A percentile compares a stretch with the other conserved stretches of the same genome.
Evolutionary conservation across 2,797 vertebrate genomes (phyloP).

Genomic region (Jordanella pulchra): DNA sequence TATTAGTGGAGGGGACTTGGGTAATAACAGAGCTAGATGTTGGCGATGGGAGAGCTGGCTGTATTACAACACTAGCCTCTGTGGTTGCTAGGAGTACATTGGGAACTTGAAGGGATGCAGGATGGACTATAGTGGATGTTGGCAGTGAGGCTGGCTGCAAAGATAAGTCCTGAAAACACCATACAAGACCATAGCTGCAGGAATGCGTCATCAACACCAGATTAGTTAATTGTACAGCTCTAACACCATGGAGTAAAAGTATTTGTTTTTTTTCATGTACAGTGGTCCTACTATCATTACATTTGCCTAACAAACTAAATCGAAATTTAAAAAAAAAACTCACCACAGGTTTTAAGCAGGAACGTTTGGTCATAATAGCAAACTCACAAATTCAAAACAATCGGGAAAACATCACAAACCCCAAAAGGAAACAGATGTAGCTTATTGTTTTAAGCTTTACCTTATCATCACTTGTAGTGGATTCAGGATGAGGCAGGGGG

Average conservation of each 20-base stretch:
- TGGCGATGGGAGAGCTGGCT: slow-evolving; percentile 97
- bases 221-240: slow-evolving; percentile 18
- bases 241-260: slow-evolving; percentile 14
- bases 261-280: slow-evolving; percentile 25
- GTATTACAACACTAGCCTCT: slow-evolving; percentile 98
- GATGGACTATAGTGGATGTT: slow-evolving; percentile 96
- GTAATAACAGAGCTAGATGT: slow-evolving; percentile 99
- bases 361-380: slow-evolving; percentile 5
- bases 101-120: slow-evolving; percentile 97
- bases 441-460: slow-evolving; percentile 66
- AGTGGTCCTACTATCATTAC: slow-evolving; percentile 23
- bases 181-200: slow-evolving; percentile 80
- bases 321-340: background rate
- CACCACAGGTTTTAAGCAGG: slow-evolving; percentile 5
- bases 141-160: slow-evolving; percentile 94
- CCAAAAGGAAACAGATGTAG: slow-evolving; percentile 1
- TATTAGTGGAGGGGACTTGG: slow-evolving; percentile 96
- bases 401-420: slow-evolving; percentile 4
- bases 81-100: slow-evolving; percentile 97
- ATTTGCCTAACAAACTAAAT: slow-evolving; percentile 3
- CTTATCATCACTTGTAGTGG: slow-evolving; percentile 97
- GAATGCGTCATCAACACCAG: slow-evolving; percentile 56
- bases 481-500: slow-evolving; percentile 96
- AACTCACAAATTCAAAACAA: slow-evolving; percentile 20
- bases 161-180: slow-evolving; percentile 91